A percentile compares a stretch with the other conserved stretches of the same genome.
phyloP scores from a whole-genome alignment of 2,888 invertebrate genomes.

The Dryobotodes eremita region DNA sequence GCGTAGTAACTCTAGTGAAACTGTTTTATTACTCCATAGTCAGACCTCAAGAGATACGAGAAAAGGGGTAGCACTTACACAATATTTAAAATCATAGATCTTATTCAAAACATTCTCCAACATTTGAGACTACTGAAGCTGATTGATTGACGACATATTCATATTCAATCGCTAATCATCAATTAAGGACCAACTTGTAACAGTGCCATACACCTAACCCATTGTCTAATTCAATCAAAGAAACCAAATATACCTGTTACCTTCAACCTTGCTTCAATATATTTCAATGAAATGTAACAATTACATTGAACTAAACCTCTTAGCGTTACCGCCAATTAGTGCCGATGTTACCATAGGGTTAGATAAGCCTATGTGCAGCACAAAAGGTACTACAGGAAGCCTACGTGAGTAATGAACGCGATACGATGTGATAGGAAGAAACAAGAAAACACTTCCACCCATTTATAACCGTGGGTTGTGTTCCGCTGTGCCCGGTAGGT shows the following conservation, averaged over 20 bases:
- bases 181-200: not conserved
- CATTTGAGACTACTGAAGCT: not conserved
- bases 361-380: constrained; percentile 7
- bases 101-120: not conserved
- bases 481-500: not conserved
- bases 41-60: not conserved
- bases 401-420: not conserved
- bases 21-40: not conserved
- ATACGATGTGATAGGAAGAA: not conserved
- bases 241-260: not conserved
- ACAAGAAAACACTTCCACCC: not conserved
- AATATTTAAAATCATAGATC: not conserved
- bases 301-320: constrained; percentile 34
- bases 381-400: not conserved
- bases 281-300: constrained; percentile 31
- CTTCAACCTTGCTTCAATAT: constrained; percentile 18
- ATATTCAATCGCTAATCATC: not conserved
- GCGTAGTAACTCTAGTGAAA: not conserved
- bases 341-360: constrained; percentile 11
- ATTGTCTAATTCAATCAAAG: constrained; percentile 14
- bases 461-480: not conserved
- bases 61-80: not conserved
- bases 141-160: not conserved
- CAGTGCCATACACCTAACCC: not conserved
- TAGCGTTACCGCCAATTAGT: constrained; percentile 44